Percentiles rank a stretch among this genome's conserved stretches.
Evolutionary conservation across 2,797 vertebrate genomes (phyloP).

Genomic region (Austrolebias charrua): DNA sequence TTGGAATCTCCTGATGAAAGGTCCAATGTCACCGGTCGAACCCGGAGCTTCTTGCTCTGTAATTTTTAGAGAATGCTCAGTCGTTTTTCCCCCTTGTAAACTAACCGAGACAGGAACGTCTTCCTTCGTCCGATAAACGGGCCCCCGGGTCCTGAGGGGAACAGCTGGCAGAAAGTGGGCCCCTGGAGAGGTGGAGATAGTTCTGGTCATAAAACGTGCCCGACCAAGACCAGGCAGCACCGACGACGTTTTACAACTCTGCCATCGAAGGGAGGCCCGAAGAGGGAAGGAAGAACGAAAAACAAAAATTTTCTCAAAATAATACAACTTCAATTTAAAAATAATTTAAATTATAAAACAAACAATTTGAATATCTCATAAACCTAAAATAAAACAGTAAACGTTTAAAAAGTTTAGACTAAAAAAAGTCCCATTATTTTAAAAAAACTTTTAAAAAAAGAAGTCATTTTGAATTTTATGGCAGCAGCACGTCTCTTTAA

Average conservation of each 20-base stretch:
- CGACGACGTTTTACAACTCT: conserved; percentile 61
- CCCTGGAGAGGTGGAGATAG: background rate
- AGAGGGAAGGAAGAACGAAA: no score
- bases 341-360: no score
- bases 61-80: conserved; percentile 79
- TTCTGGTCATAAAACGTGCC: conserved; percentile 67
- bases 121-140: conserved; percentile 41
- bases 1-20: conserved; percentile 73
- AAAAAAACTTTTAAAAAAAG: no score
- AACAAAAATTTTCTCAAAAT: no score
- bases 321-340: no score
- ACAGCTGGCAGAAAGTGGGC: conserved; percentile 65
- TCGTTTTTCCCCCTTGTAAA: conserved; percentile 41
- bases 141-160: conserved; percentile 54
- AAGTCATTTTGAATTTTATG: no score
- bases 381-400: no score
- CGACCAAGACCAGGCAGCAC: conserved; percentile 64
- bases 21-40: conserved; percentile 68
- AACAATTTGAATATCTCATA: no score
- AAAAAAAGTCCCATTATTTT: no score
- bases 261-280: conserved; percentile 8
- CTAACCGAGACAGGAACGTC: conserved; percentile 48
- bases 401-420: no score
- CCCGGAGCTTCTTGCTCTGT: conserved; percentile 67
- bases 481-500: no score